Conservation (phyloP, 2,888 invertebrate genomes). For the Petrolisthes cinctipes region DNA sequence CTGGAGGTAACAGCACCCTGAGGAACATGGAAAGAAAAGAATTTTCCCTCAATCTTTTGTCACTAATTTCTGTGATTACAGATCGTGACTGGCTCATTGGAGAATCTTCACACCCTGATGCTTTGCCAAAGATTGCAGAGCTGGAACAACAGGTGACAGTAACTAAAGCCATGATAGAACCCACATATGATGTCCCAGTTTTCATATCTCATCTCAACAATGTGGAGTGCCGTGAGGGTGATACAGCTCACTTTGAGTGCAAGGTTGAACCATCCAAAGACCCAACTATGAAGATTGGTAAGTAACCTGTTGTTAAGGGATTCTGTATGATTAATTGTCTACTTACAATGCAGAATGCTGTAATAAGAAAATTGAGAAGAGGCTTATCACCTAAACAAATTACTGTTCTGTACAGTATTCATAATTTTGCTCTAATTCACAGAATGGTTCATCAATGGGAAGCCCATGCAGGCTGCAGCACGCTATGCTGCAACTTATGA, state of each 20-base stretch:
- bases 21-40: too few relatives aligned
- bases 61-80: conserved; percentile 61
- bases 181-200: conserved; percentile 85
- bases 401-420: neutral
- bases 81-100: conserved; percentile 89
- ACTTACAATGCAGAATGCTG: neutral
- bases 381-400: neutral
- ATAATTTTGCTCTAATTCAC: conserved; percentile 27
- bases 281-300: conserved; percentile 83
- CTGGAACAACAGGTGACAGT: conserved; percentile 83
- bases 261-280: conserved; percentile 92
- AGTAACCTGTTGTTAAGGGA: conserved; percentile 44
- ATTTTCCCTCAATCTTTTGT: too few relatives aligned
- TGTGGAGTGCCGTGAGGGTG: conserved; percentile 87
- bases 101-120: conserved; percentile 89
- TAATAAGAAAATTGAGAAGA: neutral
- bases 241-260: conserved; percentile 90
- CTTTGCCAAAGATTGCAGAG: conserved; percentile 85
- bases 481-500: conserved; percentile 94
- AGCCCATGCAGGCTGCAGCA: conserved; percentile 87
- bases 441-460: conserved; percentile 96
- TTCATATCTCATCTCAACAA: conserved; percentile 93
- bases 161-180: conserved; percentile 78
- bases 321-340: neutral
- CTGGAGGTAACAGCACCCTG: too few relatives aligned